Conservation (phyloP, 2,113 vertebrate species). For the Rattus norvegicus region DNA sequence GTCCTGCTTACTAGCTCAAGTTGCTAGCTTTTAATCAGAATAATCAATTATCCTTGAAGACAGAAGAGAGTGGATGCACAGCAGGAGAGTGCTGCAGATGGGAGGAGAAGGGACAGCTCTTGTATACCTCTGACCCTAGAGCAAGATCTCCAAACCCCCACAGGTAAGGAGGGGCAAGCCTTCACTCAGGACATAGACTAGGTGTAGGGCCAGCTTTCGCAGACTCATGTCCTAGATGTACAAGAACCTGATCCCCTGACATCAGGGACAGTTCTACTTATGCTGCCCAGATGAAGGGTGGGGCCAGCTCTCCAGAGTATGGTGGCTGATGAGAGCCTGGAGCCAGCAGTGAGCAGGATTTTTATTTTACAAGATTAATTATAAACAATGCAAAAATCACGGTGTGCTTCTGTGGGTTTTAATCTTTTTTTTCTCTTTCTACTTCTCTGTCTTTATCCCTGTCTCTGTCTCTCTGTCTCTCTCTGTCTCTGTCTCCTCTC, state of each 20-base stretch:
- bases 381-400: no score
- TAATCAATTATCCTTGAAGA: neutral
- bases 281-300: neutral
- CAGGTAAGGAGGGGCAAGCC: no score
- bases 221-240: no score
- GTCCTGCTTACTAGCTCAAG: neutral
- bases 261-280: neutral
- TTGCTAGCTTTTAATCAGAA: neutral
- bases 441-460: no score
- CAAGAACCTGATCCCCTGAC: neutral
- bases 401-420: no score
- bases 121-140: neutral
- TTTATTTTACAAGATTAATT: no score
- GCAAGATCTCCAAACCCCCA: neutral
- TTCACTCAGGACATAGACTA: no score
- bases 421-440: no score
- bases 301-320: neutral
- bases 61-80: neutral
- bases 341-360: neutral
- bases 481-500: no score
- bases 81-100: neutral
- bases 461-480: no score
- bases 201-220: no score
- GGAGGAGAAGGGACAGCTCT: neutral
- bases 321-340: neutral